A percentile compares a stretch with the other conserved stretches of the same genome.
phyloP scores from a whole-genome alignment of 2,113 vertebrate genomes.

The Corydoras maculifer region DNA sequence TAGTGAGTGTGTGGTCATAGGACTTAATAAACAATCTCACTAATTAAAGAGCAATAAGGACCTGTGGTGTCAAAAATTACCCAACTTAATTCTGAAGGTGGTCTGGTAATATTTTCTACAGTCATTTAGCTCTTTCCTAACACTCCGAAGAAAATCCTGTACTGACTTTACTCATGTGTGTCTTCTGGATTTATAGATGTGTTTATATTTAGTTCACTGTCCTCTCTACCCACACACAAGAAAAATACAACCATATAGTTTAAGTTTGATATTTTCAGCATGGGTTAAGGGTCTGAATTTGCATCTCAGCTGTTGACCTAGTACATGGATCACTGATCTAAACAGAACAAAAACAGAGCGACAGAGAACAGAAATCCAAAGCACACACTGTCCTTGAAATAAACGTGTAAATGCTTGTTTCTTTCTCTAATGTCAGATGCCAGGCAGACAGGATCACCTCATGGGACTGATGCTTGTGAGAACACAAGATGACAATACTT shows the following conservation, averaged over 20 bases:
- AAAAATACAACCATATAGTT: slow-evolving; percentile 4
- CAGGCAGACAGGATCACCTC: slow-evolving; percentile 8
- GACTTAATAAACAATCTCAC: too few relatives aligned
- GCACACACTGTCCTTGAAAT: slow-evolving; percentile 1
- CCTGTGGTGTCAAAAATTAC: too few relatives aligned
- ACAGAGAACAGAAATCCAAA: not conserved
- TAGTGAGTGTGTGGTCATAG: too few relatives aligned
- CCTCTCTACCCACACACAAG: not conserved
- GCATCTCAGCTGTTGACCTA: slow-evolving; percentile 16
- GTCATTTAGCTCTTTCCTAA: slow-evolving; percentile 3
- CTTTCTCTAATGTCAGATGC: slow-evolving; percentile 5
- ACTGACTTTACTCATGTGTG: slow-evolving; percentile 47
- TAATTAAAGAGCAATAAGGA: too few relatives aligned
- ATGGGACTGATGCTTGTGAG: slow-evolving; percentile 18
- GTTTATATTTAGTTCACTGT: slow-evolving; percentile 9
- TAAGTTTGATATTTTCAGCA: not conserved
- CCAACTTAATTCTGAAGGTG: too few relatives aligned
- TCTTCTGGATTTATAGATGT: not conserved
- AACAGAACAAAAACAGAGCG: slow-evolving; percentile 1
- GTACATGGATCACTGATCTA: not conserved
- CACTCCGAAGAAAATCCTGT: slow-evolving; percentile 14
- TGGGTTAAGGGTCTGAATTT: slow-evolving; percentile 7
- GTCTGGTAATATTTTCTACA: not conserved
- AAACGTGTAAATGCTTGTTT: not conserved
- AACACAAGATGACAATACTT: slow-evolving; percentile 41